Evolutionary conservation across 2,797 vertebrate genomes (phyloP), one percentile per base, ranked within the genome.

Genomic region (Protonibea diacanthus): DNA sequence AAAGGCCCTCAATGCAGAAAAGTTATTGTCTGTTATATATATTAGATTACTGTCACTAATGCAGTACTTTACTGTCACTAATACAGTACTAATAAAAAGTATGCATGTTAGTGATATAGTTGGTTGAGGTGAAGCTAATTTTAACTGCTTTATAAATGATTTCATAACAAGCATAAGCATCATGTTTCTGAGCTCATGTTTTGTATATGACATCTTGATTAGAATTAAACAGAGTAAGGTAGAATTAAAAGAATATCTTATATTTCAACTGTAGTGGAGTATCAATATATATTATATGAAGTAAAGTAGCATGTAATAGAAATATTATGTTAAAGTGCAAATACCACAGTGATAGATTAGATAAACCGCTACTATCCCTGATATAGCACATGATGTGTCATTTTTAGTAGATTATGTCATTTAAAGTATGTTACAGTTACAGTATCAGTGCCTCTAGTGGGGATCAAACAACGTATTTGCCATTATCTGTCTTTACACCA

Each of bases 401-500:
- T n/a, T n/a, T n/a, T 64, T 47, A 48, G 12, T 14, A 53, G 13
- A 53, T 25, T 0, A 12, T 33, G 45, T 58, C 0, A 27, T 71
- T 52, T 44, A n/a, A 57, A 64, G 7, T 40, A 12, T 25, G 56
- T 38, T 11, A 5, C 27, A 25, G 14, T 2, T 27, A 21, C 44
- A 57, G 8, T 2, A n/a, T 8, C 17, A 49, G 21, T 60, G 27
- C 27, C 23, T 61, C 4, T 21, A n/a, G 15, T 27, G 1, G 1
- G 20, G 15, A 62, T 20, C 25, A 42, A 72, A 67, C n/a, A 27
- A 20, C 67, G n/a, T n/a, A n/a, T 53, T 61, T 44, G 38, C 20
- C 51, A 2, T 63, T 25, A 29, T 29, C 14, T 29, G 21, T 65
- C 69, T 74, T 71, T 38, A 57, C 20, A 47, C n/a, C n/a, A n/a